phyloP scores from a whole-genome alignment of 2,888 invertebrate genomes.

The Tolmerus cingulatus region DNA sequence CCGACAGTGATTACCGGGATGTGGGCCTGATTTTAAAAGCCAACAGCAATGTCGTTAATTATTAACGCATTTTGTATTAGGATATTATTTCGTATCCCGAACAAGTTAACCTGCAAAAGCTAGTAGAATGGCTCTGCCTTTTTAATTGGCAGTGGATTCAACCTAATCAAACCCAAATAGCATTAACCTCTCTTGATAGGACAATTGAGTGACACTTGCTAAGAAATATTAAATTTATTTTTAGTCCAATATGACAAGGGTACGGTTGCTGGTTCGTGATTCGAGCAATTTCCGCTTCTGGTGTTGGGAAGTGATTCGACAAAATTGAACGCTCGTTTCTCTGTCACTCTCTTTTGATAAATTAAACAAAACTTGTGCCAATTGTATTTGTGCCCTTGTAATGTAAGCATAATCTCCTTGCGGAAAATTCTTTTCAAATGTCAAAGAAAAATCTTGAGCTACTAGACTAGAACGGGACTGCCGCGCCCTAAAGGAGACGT shows the following conservation, averaged over 20 bases:
- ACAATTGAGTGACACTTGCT: slow-evolving; percentile 28
- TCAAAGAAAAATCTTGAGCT: neutral
- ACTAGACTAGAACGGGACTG: neutral
- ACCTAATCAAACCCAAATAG: slow-evolving; percentile 5
- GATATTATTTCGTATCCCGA: neutral
- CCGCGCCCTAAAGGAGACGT: neutral
- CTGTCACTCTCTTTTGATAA: neutral
- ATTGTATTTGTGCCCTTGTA: neutral
- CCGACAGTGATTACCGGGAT: slow-evolving; percentile 9
- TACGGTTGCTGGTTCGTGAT: neutral
- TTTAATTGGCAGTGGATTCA: slow-evolving; percentile 23
- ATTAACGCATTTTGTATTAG: slow-evolving; percentile 41
- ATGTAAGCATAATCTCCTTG: neutral
- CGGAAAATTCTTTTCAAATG: neutral
- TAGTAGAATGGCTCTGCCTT: neutral
- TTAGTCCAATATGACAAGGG: neutral
- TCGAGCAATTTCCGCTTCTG: neutral
- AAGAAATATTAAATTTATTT: slow-evolving; percentile 30
- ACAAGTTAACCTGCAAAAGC: neutral
- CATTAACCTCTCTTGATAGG: neutral
- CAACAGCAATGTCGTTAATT: slow-evolving; percentile 19
- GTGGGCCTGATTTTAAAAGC: slow-evolving; percentile 38
- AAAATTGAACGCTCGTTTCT: neutral
- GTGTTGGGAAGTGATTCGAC: neutral
- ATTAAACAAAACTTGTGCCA: neutral